These are phyloP conservation scores for Drosophila cardini DNA, from an alignment of 1,140 invertebrate genomes.

Conservation along the genomic window DNA sequence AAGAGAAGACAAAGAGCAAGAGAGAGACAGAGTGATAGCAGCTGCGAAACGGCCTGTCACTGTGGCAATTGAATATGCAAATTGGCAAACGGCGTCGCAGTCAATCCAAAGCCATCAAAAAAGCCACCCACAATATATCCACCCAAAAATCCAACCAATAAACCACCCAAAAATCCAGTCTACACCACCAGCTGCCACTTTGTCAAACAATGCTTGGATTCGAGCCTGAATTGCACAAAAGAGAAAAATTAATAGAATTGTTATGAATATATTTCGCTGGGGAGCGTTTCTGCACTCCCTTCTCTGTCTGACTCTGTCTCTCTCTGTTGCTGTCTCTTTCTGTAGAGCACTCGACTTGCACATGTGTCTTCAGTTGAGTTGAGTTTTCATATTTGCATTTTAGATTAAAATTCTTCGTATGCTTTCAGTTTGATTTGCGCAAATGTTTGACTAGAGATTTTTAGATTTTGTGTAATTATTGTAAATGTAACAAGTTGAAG, in stretches of 20 bases:
- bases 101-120: constrained; percentile 39
- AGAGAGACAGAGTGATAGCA: background rate
- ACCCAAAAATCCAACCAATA: constrained; percentile 1
- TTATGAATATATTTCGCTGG: constrained; percentile 54
- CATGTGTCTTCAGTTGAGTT: constrained; percentile 23
- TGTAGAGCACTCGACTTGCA: constrained; percentile 5
- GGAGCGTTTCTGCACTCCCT: constrained; percentile 1
- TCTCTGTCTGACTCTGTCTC: background rate
- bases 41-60: constrained; percentile 39
- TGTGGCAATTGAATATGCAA: constrained; percentile 63
- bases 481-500: constrained; percentile 42
- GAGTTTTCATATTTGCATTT: constrained; percentile 50
- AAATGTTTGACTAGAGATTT: constrained; percentile 55
- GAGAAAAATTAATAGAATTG: constrained; percentile 61
- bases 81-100: constrained; percentile 45
- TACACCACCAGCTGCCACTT: constrained; percentile 22
- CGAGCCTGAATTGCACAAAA: constrained; percentile 19
- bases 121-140: constrained; percentile 1
- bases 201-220: constrained; percentile 33
- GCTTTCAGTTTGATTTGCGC: constrained; percentile 47
- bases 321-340: background rate
- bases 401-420: constrained; percentile 41
- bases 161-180: constrained; percentile 1
- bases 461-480: constrained; percentile 56
- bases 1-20: constrained; percentile 2